These are phyloP conservation scores for Steinernema hermaphroditum DNA, from an alignment of 2,888 invertebrate species.

Conservation along the genomic window DNA sequence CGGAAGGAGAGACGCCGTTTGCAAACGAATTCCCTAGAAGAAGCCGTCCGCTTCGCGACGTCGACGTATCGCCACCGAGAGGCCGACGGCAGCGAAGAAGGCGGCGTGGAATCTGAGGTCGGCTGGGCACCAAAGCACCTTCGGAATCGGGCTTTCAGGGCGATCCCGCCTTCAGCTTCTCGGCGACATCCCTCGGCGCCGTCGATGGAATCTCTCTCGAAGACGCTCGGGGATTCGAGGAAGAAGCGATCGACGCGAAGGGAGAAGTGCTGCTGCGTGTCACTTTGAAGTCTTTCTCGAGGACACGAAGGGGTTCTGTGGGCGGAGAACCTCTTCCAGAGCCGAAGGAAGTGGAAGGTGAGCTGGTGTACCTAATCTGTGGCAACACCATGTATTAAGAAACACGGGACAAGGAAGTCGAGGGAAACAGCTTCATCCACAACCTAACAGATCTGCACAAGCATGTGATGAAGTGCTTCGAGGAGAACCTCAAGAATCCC, in stretches of 20 bases:
- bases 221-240: background rate
- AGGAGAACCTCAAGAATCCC: too few relatives aligned
- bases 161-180: background rate
- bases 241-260: background rate
- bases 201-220: background rate
- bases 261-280: background rate
- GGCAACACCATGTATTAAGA: too few relatives aligned
- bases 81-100: background rate
- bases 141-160: background rate
- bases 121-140: background rate
- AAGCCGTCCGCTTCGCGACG: slow-evolving; percentile 6
- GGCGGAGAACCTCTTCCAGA: too few relatives aligned
- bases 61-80: background rate
- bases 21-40: background rate
- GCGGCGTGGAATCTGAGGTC: background rate
- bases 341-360: too few relatives aligned
- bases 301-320: background rate
- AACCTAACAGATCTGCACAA: too few relatives aligned
- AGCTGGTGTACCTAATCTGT: too few relatives aligned
- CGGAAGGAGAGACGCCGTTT: slow-evolving; percentile 1
- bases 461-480: too few relatives aligned
- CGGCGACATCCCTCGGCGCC: background rate
- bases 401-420: too few relatives aligned
- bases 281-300: background rate
- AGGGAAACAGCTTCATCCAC: too few relatives aligned